Base-by-base conservation (phyloP, 2,888 invertebrate genomes). In the Vandiemenella viatica region DNA sequence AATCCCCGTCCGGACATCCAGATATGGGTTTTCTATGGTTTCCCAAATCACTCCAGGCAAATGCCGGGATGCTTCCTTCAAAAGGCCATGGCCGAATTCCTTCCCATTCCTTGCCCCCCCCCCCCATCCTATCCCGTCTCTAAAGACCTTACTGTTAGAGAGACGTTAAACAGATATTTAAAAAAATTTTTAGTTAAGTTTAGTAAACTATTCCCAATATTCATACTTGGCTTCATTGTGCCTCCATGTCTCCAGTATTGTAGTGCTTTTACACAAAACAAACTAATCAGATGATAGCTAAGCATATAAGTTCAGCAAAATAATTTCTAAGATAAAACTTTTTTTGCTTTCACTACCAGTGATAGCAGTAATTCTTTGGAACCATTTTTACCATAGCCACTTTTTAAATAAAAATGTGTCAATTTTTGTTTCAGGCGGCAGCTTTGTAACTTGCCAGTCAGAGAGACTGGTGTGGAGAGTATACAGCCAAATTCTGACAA, bases 371-470 rank as follows among this genome's bases (percentile, higher is more conserved):
- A 1, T 16, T 8, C 17, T 16, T 38, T 38, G 15, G 4, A n/a
- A 15, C 1, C n/a, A 13, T 15, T 37, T n/a, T 37, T 13, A n/a
- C 6, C n/a, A 37, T 8, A 8, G 7, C 26, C 38, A 17, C 5
- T 6, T 10, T 10, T 38, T 38, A 8, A 41, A 18, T 41, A 16
- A 16, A 5, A 19, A 18, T 19, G n/a, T n/a, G n/a, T 15, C 18
- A 17, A 42, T 10, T 16, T 7, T 37, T 40, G 47, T 54, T 51
- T 7, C 52, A 59, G 71, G 44, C 58, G 67, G 32, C 63, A 66
- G 55, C 62, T 87, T 43, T 82, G 82, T 60, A 75, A 79, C 56
- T 65, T 83, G 57, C 81, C 83, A 0, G 68, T 77, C 1, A 73
- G 75, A 5, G 81, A 82, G 55, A 48, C 50, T 2, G 43, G 37